Evolutionary conservation across 2,113 vertebrate species (phyloP), one percentile per base, ranked within the genome.

Genomic region (Podarcis muralis): DNA sequence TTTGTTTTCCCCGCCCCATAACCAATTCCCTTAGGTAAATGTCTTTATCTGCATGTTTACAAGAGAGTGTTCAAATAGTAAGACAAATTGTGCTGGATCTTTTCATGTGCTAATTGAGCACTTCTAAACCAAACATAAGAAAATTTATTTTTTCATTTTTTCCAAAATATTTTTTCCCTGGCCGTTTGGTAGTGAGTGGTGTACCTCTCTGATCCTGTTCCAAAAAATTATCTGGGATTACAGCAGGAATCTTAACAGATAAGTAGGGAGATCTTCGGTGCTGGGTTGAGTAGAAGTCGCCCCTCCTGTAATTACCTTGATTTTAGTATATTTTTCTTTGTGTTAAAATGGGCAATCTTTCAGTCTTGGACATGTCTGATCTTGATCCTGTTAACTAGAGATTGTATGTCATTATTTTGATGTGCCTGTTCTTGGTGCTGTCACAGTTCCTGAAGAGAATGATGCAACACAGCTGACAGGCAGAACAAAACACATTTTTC

Each of bases 41-140:
- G 27, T 94, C 92, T 95, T 84, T 85, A 65, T 65, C 35, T 78
- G 18, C 86, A 40, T 83, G 66, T 91, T 94, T 95, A 93, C 94
- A 95, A 96, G 92, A 93, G 95, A 91, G 94, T 95, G 94, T 93
- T 96, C 92, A 95, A 91, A 95, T 93, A 96, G 92, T 93, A 96
- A 87, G 90, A 92, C 90, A 93, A 96, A 87, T 94, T 89, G 89
- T 93, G 86, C 81, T 86, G 32, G 85, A 95, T 95, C 89, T 83
- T 93, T 96, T 95, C 27, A 89, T 93, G 87, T 93, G 91, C 94
- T 94, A 94, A 96, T 94, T 94, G 93, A 95, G 92, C 92, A 94
- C 90, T 92, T 94, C 91, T 92, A 93, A 93, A 87, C 0, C 23
- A 74, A 91, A 15, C 79, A 65, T 88, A 82, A 88, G 87, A 76